These are phyloP conservation scores for Eulemur rufifrons DNA, from an alignment of 2,113 vertebrate species.

Conservation along the genomic window DNA sequence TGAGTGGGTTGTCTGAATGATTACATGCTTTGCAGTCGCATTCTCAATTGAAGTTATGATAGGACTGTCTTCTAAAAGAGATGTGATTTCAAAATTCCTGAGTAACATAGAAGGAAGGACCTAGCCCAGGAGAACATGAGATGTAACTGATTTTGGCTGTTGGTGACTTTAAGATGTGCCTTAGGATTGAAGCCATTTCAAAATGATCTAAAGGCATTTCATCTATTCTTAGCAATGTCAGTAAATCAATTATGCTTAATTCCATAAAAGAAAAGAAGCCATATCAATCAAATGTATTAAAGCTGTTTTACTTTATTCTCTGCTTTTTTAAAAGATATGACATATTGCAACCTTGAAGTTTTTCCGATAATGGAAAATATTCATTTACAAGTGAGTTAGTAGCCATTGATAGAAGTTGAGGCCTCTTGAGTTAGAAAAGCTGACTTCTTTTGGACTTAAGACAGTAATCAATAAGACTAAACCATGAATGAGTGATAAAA, in stretches of 20 bases:
- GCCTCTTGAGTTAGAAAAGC: not conserved
- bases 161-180: slow-evolving; percentile 29
- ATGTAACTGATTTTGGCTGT: not conserved
- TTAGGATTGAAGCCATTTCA: not conserved
- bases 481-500: not conserved
- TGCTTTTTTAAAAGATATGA: slow-evolving; percentile 15
- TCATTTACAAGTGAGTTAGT: slow-evolving; percentile 61
- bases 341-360: slow-evolving; percentile 30
- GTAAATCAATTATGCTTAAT: slow-evolving; percentile 54
- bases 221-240: slow-evolving; percentile 18
- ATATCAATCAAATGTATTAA: slow-evolving; percentile 69
- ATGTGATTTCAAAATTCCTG: not conserved
- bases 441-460: not conserved
- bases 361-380: slow-evolving; percentile 67
- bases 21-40: not conserved
- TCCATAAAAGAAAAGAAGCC: slow-evolving; percentile 55
- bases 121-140: not conserved
- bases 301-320: slow-evolving; percentile 42
- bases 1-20: not conserved
- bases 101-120: slow-evolving; percentile 1
- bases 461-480: not conserved
- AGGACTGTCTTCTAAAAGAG: slow-evolving; percentile 4
- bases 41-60: slow-evolving; percentile 16
- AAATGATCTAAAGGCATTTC: slow-evolving; percentile 15
- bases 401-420: slow-evolving; percentile 57